These are phyloP conservation scores for Eueremaeus valkanovi DNA, from an alignment of 2,888 invertebrate genomes.

Conservation along the genomic window DNA sequence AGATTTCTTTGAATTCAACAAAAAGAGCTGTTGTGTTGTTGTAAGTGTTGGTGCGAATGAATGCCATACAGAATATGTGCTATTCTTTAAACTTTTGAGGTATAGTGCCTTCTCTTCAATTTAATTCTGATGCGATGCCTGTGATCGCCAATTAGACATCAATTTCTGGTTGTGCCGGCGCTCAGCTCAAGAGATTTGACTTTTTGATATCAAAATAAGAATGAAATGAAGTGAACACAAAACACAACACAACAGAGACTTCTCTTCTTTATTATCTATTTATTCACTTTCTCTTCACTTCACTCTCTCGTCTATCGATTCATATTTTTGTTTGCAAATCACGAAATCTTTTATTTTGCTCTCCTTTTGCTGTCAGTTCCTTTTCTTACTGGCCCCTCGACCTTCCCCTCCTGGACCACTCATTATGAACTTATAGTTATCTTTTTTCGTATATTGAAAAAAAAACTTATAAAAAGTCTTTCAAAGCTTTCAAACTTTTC, in stretches of 20 bases:
- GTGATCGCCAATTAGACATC: constrained; percentile 29
- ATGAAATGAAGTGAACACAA: constrained; percentile 23
- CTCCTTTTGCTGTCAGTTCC: constrained; percentile 32
- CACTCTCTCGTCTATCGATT: constrained; percentile 10
- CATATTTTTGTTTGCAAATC: constrained; percentile 35
- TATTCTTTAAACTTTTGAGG: constrained; percentile 1
- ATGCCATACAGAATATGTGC: neutral
- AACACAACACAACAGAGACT: constrained; percentile 9
- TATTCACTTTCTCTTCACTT: constrained; percentile 4
- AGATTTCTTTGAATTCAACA: constrained; percentile 13
- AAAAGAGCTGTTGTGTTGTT: constrained; percentile 24
- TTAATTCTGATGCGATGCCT: constrained; percentile 21
- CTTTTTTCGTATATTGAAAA: neutral
- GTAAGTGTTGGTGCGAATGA: neutral
- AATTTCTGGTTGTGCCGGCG: constrained; percentile 33
- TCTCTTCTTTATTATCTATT: neutral
- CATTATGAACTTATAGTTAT: constrained; percentile 14
- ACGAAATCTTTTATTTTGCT: constrained; percentile 36
- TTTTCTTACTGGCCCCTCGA: constrained; percentile 6
- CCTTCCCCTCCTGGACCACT: constrained; percentile 10
- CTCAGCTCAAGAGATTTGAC: constrained; percentile 21
- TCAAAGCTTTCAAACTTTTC: neutral
- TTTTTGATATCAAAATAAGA: constrained; percentile 25
- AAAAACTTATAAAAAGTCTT: neutral
- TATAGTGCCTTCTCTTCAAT: constrained; percentile 29